Base-by-base conservation (phyloP, 2,888 invertebrate genomes). In the Girardia tigrina region DNA sequence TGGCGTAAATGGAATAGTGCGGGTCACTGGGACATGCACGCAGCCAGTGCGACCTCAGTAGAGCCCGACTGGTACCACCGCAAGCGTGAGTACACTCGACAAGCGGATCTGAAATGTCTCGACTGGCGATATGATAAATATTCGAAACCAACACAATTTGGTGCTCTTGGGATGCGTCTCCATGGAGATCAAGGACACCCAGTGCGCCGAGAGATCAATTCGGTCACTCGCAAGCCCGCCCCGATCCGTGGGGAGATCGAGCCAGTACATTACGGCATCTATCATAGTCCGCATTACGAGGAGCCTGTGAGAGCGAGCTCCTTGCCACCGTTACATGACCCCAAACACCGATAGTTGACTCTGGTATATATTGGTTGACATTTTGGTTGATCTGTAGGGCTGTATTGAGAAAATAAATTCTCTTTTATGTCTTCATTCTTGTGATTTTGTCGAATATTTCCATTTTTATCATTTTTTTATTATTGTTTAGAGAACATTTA, bases 11-110 rank as follows among this genome's bases (percentile, higher is more conserved):
- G 75, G 75, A 75, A 75, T 26, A 36, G 36, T 29, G 72, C 73
- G 20, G 73, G 74, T 23, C 75, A 75, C 36, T 75, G 75, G 75
- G 75, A 75, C 28, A 75, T 75, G 75, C 75, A 75, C 75, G 75
- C 75, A 12, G n/a, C 20, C 27, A 75, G 75, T 29, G 27, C 26
- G 16, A 42, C 75, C 16, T 75, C 75, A 8, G 75, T 75, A 20
- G 74, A 74, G 12, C 75, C 75, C 4, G 75, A 75, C 26, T 75
- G 75, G 75, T 75, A 76, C 29, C 23, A 29, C 14, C 28, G 75
- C 12, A 75, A 42, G 12, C 28, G 42, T 1, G 75, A 75, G 6
- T 28, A 75, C 20, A 75, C 42, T 75, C 23, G 75, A 26, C 42
- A 23, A n/a, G 75, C 29, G 0, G 75, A 75, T 26, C 28, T 20